Percentiles rank a stretch among this genome's conserved stretches.
Evolutionary conservation across 23 tunicate species (phyloP).

Genomic region (Diplosoma virens): DNA sequence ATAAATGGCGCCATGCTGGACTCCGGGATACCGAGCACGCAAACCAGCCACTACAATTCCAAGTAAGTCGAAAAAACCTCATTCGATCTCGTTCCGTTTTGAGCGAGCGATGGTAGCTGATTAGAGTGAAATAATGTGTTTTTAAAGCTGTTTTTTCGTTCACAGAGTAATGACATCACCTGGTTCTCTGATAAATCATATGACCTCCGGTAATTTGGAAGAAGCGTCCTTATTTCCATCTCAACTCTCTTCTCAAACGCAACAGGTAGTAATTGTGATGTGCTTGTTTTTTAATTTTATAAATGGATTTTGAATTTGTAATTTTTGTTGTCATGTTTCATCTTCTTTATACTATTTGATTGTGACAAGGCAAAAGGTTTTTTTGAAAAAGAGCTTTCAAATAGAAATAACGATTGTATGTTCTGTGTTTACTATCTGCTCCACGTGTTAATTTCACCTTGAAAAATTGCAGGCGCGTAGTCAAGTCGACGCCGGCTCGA

Average conservation of each 20-base stretch:
- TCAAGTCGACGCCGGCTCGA: not conserved
- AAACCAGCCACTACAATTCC: constrained; percentile 46
- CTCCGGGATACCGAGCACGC: constrained; percentile 11
- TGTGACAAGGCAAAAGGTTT: too few species aligned
- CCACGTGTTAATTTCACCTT: too few species aligned
- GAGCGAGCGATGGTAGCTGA: not conserved
- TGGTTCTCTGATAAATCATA: constrained; percentile 35
- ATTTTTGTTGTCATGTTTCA: not conserved
- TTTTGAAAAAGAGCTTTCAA: too few species aligned
- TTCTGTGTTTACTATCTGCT: too few species aligned
- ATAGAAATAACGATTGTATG: too few species aligned
- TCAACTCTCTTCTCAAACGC: constrained; percentile 24
- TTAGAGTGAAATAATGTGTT: not conserved
- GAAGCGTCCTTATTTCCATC: constrained; percentile 44
- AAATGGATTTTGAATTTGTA: not conserved
- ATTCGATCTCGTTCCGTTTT: not conserved
- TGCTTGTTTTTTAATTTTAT: not conserved
- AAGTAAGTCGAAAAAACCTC: constrained; percentile 39
- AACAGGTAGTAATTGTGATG: constrained; percentile 19
- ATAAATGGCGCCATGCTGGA: constrained; percentile 5
- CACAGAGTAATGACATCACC: constrained; percentile 39
- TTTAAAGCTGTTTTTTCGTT: not conserved
- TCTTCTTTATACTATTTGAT: not conserved
- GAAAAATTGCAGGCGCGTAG: not conserved
- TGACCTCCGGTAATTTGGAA: constrained; percentile 28